A percentile compares a stretch with the other conserved stretches of the same genome.
These are phyloP conservation scores for Leptothorax acervorum DNA, from an alignment of 2,888 invertebrate genomes.

Conservation along the genomic window DNA sequence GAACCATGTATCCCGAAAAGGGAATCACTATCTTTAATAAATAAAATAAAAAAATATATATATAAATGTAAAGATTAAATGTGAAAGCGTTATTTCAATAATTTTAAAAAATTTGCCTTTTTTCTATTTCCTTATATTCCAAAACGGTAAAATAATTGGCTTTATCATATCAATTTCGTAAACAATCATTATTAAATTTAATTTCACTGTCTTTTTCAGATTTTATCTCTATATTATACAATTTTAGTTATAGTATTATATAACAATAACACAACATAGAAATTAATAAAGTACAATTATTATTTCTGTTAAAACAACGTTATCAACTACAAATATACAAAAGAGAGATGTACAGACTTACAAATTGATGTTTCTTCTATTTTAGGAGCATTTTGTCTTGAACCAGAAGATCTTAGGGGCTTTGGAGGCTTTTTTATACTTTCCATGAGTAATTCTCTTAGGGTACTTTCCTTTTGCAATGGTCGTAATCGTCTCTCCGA, in stretches of 20 bases:
- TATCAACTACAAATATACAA: constrained; percentile 1
- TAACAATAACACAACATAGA: not conserved
- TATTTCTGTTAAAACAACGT: no score
- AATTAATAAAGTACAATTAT: not conserved
- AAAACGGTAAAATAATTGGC: no score
- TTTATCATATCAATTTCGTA: no score
- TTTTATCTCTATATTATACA: not conserved
- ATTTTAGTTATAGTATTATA: not conserved
- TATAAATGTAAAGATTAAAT: no score
- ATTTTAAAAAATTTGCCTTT: not conserved
- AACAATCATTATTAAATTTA: not conserved
- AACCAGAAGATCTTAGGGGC: constrained; percentile 84
- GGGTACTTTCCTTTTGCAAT: constrained; percentile 90
- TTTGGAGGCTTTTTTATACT: constrained; percentile 92
- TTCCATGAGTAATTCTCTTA: constrained; percentile 94
- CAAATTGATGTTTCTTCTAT: constrained; percentile 60
- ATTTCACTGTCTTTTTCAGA: not conserved
- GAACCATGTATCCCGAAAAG: no score
- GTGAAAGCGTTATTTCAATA: not conserved
- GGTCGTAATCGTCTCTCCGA: constrained; percentile 94
- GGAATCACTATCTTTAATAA: no score
- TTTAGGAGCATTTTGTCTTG: constrained; percentile 53
- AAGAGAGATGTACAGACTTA: constrained; percentile 59
- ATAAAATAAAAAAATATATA: not conserved
- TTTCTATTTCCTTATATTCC: not conserved